Evolutionary conservation across 2,888 invertebrate genomes (phyloP), one percentile per base, ranked within the genome.

Genomic region (Diplolepis rosae): DNA sequence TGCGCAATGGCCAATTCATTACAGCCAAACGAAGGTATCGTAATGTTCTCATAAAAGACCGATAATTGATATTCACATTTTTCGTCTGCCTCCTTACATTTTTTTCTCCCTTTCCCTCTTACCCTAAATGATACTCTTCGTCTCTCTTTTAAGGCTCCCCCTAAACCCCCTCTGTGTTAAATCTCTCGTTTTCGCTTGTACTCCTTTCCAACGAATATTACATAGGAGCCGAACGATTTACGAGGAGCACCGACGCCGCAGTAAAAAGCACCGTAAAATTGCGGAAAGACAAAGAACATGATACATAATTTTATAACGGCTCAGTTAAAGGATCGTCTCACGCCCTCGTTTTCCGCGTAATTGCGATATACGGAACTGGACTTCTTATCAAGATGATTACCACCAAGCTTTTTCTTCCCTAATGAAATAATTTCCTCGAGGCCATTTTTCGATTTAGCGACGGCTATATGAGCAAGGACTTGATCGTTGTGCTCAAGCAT

Each of bases 211-310:
- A 52, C 65, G 65, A 72, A 67, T 66, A 45, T 61, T 70, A 74
- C 71, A 70, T 74, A 73, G 77, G 72, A 74, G 73, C 74, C 52
- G 67, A 32, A 73, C 78, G 77, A 82, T 82, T 80, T 79, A 77
- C 72, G 79, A 78, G 79, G 74, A 72, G 73, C 77, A 73, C 71
- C 68, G 73, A 69, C 72, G 74, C 54, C 32, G 67, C 70, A 70
- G 72, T 77, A 79, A 79, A 76, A 79, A 71, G 39, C 72, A 61
- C 70, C 71, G 76, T 79, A 75, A 80, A 81, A 80, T 78, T 76
- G 73, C 66, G 78, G 72, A 78, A 79, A 77, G 80, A 82, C 84
- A 82, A 82, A 80, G 80, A 79, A 81, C 78, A 76, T 77, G 81
- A 80, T 77, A 75, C 78, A 78, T 82, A 80, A 82, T 80, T 81